These are phyloP conservation scores for Elegia similella DNA, from an alignment of 2,888 invertebrate species.

Conservation along the genomic window DNA sequence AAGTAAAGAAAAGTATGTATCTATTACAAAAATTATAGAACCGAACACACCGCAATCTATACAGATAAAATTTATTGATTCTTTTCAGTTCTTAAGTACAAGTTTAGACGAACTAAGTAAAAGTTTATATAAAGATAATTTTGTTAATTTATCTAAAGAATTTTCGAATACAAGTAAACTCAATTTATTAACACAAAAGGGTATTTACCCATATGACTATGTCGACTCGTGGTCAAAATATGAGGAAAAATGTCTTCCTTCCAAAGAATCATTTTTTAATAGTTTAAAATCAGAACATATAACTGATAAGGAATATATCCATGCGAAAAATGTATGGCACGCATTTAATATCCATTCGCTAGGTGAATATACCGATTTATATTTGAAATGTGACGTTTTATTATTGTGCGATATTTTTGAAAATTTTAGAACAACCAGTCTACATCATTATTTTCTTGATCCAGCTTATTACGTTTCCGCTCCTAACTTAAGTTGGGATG, in stretches of 20 bases:
- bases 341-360: constrained; percentile 26
- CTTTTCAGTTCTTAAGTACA: neutral
- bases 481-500: constrained; percentile 30
- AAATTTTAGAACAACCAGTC: no score
- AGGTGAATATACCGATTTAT: constrained; percentile 33
- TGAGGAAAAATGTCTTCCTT: constrained; percentile 22
- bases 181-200: neutral
- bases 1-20: constrained; percentile 9
- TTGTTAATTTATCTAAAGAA: neutral
- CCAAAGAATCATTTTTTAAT: constrained; percentile 22
- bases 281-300: constrained; percentile 21
- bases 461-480: constrained; percentile 30
- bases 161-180: neutral
- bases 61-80: constrained; percentile 1
- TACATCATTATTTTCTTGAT: no score
- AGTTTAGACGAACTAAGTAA: constrained; percentile 13
- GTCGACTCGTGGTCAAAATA: constrained; percentile 21
- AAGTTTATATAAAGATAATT: neutral
- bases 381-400: constrained; percentile 30
- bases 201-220: constrained; percentile 24
- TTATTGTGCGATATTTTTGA: no score
- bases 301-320: neutral
- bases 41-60: neutral
- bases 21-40: constrained; percentile 3
- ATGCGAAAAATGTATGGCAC: constrained; percentile 22